A percentile compares a stretch with the other conserved stretches of the same genome.
phyloP scores from a whole-genome alignment of 2,888 invertebrate genomes.

The Bombylius discolor region DNA sequence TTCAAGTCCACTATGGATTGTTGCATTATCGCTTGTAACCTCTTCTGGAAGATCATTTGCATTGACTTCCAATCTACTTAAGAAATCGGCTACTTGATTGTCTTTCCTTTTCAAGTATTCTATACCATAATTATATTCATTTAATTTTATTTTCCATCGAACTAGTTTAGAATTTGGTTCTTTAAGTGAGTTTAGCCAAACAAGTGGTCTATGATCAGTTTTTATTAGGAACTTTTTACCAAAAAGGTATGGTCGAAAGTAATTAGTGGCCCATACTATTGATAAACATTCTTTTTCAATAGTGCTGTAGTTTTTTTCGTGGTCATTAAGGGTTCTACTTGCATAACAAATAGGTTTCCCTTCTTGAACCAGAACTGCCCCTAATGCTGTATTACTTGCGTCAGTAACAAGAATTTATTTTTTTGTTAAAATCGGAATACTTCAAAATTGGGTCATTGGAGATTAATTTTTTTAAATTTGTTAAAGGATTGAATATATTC shows the following conservation, averaged over 20 bases:
- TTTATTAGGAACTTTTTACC: slow-evolving; percentile 26
- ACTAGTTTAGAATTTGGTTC: slow-evolving; percentile 28
- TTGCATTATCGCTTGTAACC: too few species aligned
- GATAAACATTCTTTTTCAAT: slow-evolving; percentile 27
- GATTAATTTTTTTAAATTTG: too few species aligned
- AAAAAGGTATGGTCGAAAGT: slow-evolving; percentile 26
- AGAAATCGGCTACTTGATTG: slow-evolving; percentile 8
- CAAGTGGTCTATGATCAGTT: slow-evolving; percentile 29
- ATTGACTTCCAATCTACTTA: slow-evolving; percentile 17
- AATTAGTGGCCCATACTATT: slow-evolving; percentile 24
- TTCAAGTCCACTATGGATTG: too few species aligned
- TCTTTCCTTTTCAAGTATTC: slow-evolving; percentile 16
- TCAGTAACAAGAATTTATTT: slow-evolving; percentile 22
- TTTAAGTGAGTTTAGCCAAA: slow-evolving; percentile 27
- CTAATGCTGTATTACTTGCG: slow-evolving; percentile 18
- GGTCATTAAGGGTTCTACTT: slow-evolving; percentile 17
- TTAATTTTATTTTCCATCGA: slow-evolving; percentile 24
- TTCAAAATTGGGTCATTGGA: slow-evolving; percentile 2
- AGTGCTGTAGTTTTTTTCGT: slow-evolving; percentile 19
- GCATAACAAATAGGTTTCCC: slow-evolving; percentile 19
- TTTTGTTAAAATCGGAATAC: slow-evolving; percentile 15
- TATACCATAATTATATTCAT: slow-evolving; percentile 22
- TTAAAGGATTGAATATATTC: too few species aligned
- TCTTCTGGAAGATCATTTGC: too few species aligned
- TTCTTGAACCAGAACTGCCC: slow-evolving; percentile 19